Base-by-base conservation (phyloP, 2,888 invertebrate genomes). In the Trachelus troglodyta region DNA sequence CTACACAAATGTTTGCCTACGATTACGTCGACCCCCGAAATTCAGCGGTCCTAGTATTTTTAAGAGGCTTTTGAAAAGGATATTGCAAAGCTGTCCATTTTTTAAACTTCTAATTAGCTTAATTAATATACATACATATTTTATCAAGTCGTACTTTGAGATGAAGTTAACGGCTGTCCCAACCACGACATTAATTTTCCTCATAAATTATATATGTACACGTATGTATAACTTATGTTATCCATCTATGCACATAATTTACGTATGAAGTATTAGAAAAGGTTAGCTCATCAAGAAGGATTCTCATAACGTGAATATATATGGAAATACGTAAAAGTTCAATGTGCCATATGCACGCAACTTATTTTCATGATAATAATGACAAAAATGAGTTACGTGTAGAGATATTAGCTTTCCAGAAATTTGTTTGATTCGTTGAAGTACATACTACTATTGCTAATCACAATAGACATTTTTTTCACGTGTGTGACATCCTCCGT, bases 241-340 rank as follows among this genome's bases (percentile, higher is more conserved):
- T n/a, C 33, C 33, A 71, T 12, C 23, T 69, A 30, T 75, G 71
- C 15, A 75, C 34, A 35, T 77, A 71, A 71, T 69, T 33, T 77
- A 68, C 68, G 35, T 71, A 77, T 75, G 56, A 75, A 56, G 69
- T 77, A 69, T 69, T 75, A 68, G 34, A 77, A 40, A 75, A 75
- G 69, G 11, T 34, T 69, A 34, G 69, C 30, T n/a, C 30, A n/a
- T 34, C 56, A 34, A 74, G 68, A 74, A 77, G 34, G 69, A 74
- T 77, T 56, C 34, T 56, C n/a, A 74, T 37, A 73, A 71, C 15
- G 15, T 37, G 31, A 71, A 15, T 56, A 56, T 56, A 56, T 23
- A 56, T 56, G 23, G 56, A 56, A 23, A 56, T 40, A 40, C 40
- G 6, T 40, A 40, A 40, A 40, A 40, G 6, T 23, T 23, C 1